A percentile compares a stretch with the other conserved stretches of the same genome.
Evolutionary conservation across 2,888 invertebrate species (phyloP).

Genomic region (Eupeodes luniger): DNA sequence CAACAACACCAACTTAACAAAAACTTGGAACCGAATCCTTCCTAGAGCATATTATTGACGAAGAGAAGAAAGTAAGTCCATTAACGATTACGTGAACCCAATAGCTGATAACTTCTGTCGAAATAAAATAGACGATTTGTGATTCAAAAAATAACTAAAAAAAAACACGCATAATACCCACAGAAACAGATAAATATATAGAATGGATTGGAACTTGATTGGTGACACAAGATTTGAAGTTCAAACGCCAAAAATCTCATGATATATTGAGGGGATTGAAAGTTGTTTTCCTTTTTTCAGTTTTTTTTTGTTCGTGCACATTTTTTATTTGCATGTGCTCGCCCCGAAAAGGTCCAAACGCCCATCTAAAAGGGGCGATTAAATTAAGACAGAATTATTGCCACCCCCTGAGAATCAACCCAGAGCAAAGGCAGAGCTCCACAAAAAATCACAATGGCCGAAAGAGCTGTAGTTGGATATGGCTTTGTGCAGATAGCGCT

Average conservation of each 20-base stretch:
- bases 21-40: conserved; percentile 25
- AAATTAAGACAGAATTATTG: conserved; percentile 71
- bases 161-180: conserved; percentile 43
- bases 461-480: not conserved
- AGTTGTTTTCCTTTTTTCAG: conserved; percentile 22
- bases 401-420: not conserved
- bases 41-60: conserved; percentile 39
- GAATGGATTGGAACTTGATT: conserved; percentile 69
- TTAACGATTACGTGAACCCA: conserved; percentile 73
- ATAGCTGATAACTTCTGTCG: conserved; percentile 64
- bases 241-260: conserved; percentile 68
- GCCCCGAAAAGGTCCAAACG: conserved; percentile 4
- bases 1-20: not conserved
- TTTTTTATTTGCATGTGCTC: conserved; percentile 11
- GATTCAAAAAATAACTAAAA: conserved; percentile 23
- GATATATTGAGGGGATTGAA: conserved; percentile 58
- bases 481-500: not conserved
- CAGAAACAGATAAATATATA: conserved; percentile 48
- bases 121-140: conserved; percentile 44
- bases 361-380: conserved; percentile 51
- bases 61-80: conserved; percentile 65
- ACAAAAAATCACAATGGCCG: conserved; percentile 1
- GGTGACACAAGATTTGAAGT: conserved; percentile 67
- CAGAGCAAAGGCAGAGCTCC: not conserved
- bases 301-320: not conserved